A percentile compares a stretch with the other conserved stretches of the same genome.
phyloP scores from a whole-genome alignment of 2,113 vertebrate species.

The Centropus unirufus region DNA sequence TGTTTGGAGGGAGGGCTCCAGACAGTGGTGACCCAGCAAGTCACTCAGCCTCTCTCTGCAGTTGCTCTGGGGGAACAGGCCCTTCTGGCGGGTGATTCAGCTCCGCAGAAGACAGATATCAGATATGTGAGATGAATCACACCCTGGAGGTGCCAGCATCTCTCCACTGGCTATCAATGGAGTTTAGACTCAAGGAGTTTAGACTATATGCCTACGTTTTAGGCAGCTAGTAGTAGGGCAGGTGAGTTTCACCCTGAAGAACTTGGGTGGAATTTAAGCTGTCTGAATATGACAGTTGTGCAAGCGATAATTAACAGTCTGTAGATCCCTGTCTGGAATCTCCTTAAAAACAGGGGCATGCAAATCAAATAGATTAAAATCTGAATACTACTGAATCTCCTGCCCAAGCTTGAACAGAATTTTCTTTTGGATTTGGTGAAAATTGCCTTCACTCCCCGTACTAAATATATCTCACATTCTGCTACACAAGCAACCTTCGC shows the following conservation, averaged over 20 bases:
- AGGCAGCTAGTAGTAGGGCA: slow-evolving; percentile 21
- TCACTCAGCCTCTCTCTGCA: background rate
- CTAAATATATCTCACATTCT: background rate
- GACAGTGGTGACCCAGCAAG: background rate
- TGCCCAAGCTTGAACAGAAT: slow-evolving; percentile 60
- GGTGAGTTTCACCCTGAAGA: slow-evolving; percentile 43
- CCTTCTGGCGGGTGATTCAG: slow-evolving; percentile 29
- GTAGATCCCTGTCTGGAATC: slow-evolving; percentile 33
- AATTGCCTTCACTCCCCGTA: background rate
- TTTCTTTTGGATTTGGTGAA: slow-evolving; percentile 26
- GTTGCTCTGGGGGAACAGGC: background rate
- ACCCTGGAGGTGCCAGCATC: slow-evolving; percentile 26
- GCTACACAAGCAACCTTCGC: background rate
- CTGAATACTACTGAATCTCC: slow-evolving; percentile 43
- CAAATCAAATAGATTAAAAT: slow-evolving; percentile 70
- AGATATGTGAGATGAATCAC: background rate
- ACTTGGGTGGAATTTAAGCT: slow-evolving; percentile 33
- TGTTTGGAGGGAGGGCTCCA: slow-evolving; percentile 12
- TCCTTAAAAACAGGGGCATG: slow-evolving; percentile 55
- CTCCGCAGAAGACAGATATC: background rate
- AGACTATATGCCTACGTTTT: background rate
- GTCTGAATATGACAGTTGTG: slow-evolving; percentile 64
- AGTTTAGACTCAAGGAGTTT: slow-evolving; percentile 2
- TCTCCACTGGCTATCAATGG: slow-evolving; percentile 8
- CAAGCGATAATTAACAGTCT: slow-evolving; percentile 55